Base-by-base conservation (phyloP, 2,797 vertebrate genomes). In the Varecia variegata region DNA sequence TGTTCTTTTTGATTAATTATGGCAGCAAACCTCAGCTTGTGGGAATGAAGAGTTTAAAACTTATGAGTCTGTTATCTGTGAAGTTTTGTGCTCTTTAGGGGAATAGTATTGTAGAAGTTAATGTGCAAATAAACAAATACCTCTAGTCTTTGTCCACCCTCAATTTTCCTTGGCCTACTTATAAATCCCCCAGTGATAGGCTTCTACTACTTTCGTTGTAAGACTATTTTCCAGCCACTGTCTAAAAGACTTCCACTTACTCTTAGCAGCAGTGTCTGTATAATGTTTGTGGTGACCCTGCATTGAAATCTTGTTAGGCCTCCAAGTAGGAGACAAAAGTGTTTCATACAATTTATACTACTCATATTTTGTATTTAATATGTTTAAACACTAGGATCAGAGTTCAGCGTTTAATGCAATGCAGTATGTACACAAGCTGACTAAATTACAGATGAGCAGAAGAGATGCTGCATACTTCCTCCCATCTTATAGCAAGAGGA, bases 281-380 rank as follows among this genome's bases (percentile, higher is more conserved):
- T 95, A 96, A 92, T 97, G 80, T 96, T 97, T 93, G 76, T 81
- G 50, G 91, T 90, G 92, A 95, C 71, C 94, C 65, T 67, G 91
- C 50, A 95, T 82, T 81, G 86, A 95, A 98, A 97, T 56, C 54
- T 95, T 97, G 94, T 94, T 94, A 83, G 50, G 88, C 90, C 96
- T 96, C 97, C 87, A 84, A 97, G 88, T 35, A 94, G 82, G 84
- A 97, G 95, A 97, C 95, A 95, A 97, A 97, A 98, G 70, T 50
- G 87, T 97, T 97, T 97, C 96, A 97, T 88, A 97, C 85, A 86
- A 98, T 97, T 98, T 98, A 97, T 96, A 92, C 96, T 96, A 94
- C 95, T 96, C 95, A 93, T 98, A 97, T 87, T 95, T 98, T 88
- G 67, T 93, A 89, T 90, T 93, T 98, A 97, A 96, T 45, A 95